Percentiles rank a stretch among this genome's conserved stretches.
These are phyloP conservation scores for Microcebus ravelobensis DNA, from an alignment of 2,113 vertebrate genomes.

Conservation along the genomic window DNA sequence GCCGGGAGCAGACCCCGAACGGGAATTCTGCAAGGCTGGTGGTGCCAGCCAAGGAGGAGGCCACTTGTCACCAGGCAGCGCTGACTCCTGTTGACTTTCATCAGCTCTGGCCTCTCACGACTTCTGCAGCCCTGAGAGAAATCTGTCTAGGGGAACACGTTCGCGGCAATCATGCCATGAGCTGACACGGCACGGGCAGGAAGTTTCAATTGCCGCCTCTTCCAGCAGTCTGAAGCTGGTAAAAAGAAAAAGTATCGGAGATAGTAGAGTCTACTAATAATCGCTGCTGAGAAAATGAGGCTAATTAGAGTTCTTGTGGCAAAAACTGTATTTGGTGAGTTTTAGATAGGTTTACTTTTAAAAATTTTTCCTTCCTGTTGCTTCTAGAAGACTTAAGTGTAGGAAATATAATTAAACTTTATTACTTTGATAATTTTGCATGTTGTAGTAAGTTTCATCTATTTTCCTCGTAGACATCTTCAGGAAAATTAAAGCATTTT, in stretches of 20 bases:
- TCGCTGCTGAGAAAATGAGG: background rate
- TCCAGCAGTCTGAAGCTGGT: background rate
- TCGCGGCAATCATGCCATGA: too few relatives aligned
- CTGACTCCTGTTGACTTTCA: background rate
- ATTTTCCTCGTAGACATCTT: background rate
- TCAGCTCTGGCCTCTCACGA: rapidly evolving
- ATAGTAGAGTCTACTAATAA: too few relatives aligned
- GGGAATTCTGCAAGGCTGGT: background rate
- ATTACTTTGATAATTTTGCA: background rate
- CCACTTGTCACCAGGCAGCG: background rate
- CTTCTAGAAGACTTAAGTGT: background rate
- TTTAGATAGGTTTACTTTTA: background rate
- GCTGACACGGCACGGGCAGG: background rate
- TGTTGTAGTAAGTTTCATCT: background rate
- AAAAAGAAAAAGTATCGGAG: background rate
- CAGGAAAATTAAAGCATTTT: background rate
- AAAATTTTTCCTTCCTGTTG: background rate
- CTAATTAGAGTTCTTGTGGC: background rate
- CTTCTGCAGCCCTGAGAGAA: background rate
- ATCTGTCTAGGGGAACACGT: background rate
- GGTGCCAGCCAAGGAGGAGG: background rate
- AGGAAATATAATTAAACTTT: background rate
- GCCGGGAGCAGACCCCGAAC: too few relatives aligned
- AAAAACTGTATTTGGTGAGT: background rate
- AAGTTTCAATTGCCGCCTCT: background rate